Evolutionary conservation across 2,888 invertebrate genomes (phyloP).

Genomic region (Allophyes oxyacanthae): DNA sequence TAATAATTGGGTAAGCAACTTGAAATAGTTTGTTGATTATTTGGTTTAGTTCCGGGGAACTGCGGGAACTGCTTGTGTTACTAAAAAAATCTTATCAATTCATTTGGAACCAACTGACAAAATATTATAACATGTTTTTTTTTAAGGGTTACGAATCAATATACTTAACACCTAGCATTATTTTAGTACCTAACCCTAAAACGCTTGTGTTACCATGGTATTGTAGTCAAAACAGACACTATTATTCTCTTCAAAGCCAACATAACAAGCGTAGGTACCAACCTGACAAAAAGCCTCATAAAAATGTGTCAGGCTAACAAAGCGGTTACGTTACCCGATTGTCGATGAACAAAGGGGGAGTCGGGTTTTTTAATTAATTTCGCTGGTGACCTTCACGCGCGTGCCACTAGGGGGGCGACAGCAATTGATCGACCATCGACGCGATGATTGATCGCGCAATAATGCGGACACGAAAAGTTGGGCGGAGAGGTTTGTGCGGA

Average conservation of each 20-base stretch:
- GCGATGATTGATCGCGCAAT: slow-evolving; percentile 57
- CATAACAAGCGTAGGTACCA: background rate
- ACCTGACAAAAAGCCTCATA: slow-evolving; percentile 10
- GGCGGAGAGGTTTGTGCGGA: slow-evolving; percentile 23
- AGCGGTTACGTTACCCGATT: slow-evolving; percentile 30
- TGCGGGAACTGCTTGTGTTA: too few relatives aligned
- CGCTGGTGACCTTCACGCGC: slow-evolving; percentile 49
- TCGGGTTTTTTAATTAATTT: slow-evolving; percentile 53
- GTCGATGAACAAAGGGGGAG: slow-evolving; percentile 39
- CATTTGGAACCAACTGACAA: too few relatives aligned
- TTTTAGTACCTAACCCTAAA: too few relatives aligned
- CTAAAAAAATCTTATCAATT: too few relatives aligned
- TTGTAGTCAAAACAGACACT: too few relatives aligned
- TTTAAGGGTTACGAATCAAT: too few relatives aligned
- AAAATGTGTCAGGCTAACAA: slow-evolving; percentile 32
- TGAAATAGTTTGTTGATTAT: too few relatives aligned
- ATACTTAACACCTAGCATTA: too few relatives aligned
- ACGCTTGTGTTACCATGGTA: too few relatives aligned
- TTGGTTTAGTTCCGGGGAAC: too few relatives aligned
- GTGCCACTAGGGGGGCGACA: slow-evolving; percentile 43
- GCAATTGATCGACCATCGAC: slow-evolving; percentile 53
- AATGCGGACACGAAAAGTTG: slow-evolving; percentile 53
- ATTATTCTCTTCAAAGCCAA: background rate
- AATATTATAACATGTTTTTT: too few relatives aligned
- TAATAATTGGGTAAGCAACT: too few relatives aligned